Percentiles rank a stretch among this genome's conserved stretches.
Conservation (phyloP, 2,113 vertebrate species). For the Neofelis nebulosa region DNA sequence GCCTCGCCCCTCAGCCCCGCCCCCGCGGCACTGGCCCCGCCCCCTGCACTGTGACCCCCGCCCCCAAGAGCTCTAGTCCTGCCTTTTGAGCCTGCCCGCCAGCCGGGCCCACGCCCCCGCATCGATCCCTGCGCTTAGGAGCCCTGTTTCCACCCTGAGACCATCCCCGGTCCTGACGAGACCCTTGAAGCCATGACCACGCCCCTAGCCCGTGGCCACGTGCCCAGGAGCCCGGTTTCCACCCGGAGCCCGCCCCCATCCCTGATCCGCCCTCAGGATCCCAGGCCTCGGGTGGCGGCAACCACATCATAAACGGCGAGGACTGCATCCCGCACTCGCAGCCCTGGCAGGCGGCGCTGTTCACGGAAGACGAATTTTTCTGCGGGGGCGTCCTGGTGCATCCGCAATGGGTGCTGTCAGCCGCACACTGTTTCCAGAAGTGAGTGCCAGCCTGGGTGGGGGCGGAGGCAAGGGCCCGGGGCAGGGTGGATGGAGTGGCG, state of each 20-base stretch:
- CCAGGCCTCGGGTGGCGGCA: not conserved
- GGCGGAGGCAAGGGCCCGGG: not conserved
- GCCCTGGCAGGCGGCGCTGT: constrained; percentile 68
- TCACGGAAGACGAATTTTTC: constrained; percentile 33
- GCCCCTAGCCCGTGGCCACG: not conserved
- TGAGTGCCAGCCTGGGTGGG: not conserved
- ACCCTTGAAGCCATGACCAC: not conserved
- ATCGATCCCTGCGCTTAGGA: fast-evolving
- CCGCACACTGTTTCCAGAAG: constrained; percentile 58
- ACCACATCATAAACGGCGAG: constrained; percentile 38
- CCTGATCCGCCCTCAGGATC: constrained; percentile 29
- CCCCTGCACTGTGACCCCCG: not conserved
- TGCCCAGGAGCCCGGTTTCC: not conserved
- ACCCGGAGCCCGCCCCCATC: not conserved
- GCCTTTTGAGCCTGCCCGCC: too few relatives aligned
- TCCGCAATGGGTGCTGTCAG: constrained; percentile 67
- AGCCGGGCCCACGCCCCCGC: not conserved
- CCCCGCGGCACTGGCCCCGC: not conserved
- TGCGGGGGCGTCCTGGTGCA: constrained; percentile 64
- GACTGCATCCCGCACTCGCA: constrained; percentile 60
- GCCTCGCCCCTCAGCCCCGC: too few relatives aligned
- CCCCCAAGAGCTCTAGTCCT: not conserved
- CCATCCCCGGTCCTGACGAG: not conserved
- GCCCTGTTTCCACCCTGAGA: not conserved
- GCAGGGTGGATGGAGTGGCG: too few relatives aligned